Evolutionary conservation across 2,113 vertebrate genomes (phyloP), one percentile per base, ranked within the genome.

Genomic region (Oxygymnocypris stewartii): DNA sequence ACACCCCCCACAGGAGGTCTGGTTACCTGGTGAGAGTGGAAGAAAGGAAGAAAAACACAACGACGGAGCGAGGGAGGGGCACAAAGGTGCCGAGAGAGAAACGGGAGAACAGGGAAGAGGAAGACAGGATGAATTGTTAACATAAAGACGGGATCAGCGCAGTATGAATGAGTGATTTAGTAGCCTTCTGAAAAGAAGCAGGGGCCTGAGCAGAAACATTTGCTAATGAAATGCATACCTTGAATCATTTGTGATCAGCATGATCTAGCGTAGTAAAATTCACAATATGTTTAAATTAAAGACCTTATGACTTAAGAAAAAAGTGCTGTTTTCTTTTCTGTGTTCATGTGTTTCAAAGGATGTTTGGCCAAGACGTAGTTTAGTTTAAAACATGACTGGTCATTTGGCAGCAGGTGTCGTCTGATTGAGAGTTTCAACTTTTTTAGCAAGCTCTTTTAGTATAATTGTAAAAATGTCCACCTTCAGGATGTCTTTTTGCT

Each of bases 11-110:
- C 93, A 90, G 90, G 93, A 93, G 94, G 92, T 94, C 93, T 93
- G 91, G 93, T 95, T 95, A 94, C 93, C 93, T 94, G 94, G 94
- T 94, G 93, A 94, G 93, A 93, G 93, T 89, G 91, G 85, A 86
- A 90, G 91, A 91, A 92, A 93, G 90, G 89, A 91, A 84, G 83
- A 87, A 92, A 93, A 92, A 92, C 85, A 90, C 85, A 90, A 86
- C 11, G 4, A 77, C 73, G 40, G 63, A 80, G 89, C 13, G 71
- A 87, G 63, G 82, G 83, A 84, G 80, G 87, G 81, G 82, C 57
- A 18, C 73, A 76, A 71, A 93, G 92, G 93, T 94, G 93, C 83
- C 87, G 91, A 92, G 92, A 90, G 92, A 91, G 88, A 73, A 84
- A 87, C 67, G 85, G 11, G 84, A 87, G 67, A 65, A 86, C 84